A percentile compares a stretch with the other conserved stretches of the same genome.
These are phyloP conservation scores for Opisthograptis luteolata DNA, from an alignment of 2,888 invertebrate genomes.

Conservation along the genomic window DNA sequence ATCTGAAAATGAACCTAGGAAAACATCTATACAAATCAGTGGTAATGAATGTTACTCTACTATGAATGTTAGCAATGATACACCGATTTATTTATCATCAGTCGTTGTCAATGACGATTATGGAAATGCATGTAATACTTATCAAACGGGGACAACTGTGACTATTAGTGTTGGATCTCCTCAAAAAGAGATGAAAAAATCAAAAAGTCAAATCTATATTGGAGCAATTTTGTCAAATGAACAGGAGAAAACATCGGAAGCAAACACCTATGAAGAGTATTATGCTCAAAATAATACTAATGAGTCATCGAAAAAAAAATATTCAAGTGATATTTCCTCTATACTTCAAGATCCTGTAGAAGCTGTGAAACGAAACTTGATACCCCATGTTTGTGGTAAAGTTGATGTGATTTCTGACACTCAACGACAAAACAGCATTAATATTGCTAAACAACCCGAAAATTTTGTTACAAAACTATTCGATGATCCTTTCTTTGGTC, in stretches of 20 bases:
- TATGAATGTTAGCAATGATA: constrained; percentile 88
- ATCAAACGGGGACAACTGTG: constrained; percentile 84
- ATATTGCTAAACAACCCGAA: constrained; percentile 50
- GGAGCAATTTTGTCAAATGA: constrained; percentile 67
- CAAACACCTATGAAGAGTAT: constrained; percentile 76
- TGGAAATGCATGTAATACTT: constrained; percentile 71
- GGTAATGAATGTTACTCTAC: constrained; percentile 90
- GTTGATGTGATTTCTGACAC: constrained; percentile 53
- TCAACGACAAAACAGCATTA: constrained; percentile 40
- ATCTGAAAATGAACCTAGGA: constrained; percentile 74
- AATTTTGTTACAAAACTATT: constrained; percentile 85
- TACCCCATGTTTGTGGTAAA: constrained; percentile 91
- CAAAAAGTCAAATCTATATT: constrained; percentile 81
- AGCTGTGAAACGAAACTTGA: constrained; percentile 89
- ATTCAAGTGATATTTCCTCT: constrained; percentile 74
- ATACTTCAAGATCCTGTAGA: constrained; percentile 89
- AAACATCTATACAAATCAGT: constrained; percentile 90
- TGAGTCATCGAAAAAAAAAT: constrained; percentile 37
- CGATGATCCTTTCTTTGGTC: constrained; percentile 86
- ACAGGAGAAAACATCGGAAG: constrained; percentile 52
- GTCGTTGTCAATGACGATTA: constrained; percentile 87
- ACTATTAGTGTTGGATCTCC: constrained; percentile 86
- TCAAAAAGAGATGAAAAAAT: constrained; percentile 69
- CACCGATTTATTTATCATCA: constrained; percentile 89
- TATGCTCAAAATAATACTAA: constrained; percentile 51